phyloP scores from a whole-genome alignment of 1,140 invertebrate species.

The Drosophila repletoides region DNA sequence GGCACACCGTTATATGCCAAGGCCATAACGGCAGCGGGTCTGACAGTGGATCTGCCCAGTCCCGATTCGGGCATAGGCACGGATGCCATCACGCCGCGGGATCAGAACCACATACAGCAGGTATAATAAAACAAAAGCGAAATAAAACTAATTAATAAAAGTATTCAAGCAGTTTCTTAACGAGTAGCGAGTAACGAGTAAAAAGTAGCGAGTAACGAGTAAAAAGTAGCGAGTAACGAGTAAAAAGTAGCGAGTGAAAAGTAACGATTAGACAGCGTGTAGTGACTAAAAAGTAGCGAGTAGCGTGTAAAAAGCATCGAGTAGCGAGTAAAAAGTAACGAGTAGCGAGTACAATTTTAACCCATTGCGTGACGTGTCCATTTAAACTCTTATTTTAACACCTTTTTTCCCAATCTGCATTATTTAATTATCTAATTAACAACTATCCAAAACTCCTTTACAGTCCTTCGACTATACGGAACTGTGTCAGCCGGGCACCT shows the following conservation, averaged over 20 bases:
- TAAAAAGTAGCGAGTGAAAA: neutral
- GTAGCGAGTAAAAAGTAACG: neutral
- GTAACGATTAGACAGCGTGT: neutral
- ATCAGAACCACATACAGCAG: slow-evolving; percentile 94
- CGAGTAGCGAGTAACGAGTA: slow-evolving; percentile 23
- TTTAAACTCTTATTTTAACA: neutral
- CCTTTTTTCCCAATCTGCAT: neutral
- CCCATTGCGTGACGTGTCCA: slow-evolving; percentile 13
- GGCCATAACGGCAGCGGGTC: slow-evolving; percentile 85
- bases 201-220: neutral
- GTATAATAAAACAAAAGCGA: slow-evolving; percentile 83
- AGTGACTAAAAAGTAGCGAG: neutral
- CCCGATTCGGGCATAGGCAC: slow-evolving; percentile 96
- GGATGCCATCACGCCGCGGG: slow-evolving; percentile 94
- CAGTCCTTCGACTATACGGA: slow-evolving; percentile 95
- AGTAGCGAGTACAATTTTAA: neutral
- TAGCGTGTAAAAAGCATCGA: neutral
- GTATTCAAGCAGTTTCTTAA: slow-evolving; percentile 1
- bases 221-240: slow-evolving; percentile 12
- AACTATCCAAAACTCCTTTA: slow-evolving; percentile 29
- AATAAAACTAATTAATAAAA: neutral
- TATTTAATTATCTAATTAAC: neutral
- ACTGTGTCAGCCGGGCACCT: slow-evolving; percentile 87
- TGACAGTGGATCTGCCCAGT: slow-evolving; percentile 95
- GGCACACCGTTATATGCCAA: slow-evolving; percentile 78